Evolutionary conservation across 2,113 vertebrate genomes (phyloP).

Genomic region (Myrmecobius fasciatus): DNA sequence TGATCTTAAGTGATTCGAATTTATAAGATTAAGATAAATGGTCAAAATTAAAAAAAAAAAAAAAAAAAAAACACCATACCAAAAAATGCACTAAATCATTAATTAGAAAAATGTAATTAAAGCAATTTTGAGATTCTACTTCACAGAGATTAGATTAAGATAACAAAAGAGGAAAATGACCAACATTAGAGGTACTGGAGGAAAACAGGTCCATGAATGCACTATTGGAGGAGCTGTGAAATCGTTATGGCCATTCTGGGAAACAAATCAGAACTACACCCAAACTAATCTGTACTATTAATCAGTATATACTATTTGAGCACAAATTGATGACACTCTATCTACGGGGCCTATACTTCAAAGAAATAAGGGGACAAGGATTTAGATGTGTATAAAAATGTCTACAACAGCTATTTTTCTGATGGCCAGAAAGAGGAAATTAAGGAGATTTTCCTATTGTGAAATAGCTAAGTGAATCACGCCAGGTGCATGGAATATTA

Average conservation of each 20-base stretch:
- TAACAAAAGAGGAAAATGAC: not conserved
- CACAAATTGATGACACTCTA: not conserved
- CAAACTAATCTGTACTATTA: not conserved
- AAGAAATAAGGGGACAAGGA: not conserved
- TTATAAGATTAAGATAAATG: not conserved
- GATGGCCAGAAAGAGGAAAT: not conserved
- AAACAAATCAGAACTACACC: not conserved
- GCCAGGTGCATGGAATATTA: not conserved
- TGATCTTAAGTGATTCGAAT: conserved; percentile 41
- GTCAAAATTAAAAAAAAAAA: not conserved
- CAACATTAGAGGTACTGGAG: not conserved
- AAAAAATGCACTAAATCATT: not conserved
- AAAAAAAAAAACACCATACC: not conserved
- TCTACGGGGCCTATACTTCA: not conserved
- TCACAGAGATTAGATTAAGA: not conserved
- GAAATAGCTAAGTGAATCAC: not conserved
- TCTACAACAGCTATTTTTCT: not conserved
- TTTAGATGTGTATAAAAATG: not conserved
- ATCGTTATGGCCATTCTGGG: not conserved
- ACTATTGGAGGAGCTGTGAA: not conserved
- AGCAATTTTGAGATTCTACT: not conserved
- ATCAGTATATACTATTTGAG: not conserved
- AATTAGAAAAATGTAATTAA: not conserved
- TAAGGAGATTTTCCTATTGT: not conserved
- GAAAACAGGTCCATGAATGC: not conserved